phyloP scores from a whole-genome alignment of 2,797 vertebrate genomes.

The Capromys pilorides region DNA sequence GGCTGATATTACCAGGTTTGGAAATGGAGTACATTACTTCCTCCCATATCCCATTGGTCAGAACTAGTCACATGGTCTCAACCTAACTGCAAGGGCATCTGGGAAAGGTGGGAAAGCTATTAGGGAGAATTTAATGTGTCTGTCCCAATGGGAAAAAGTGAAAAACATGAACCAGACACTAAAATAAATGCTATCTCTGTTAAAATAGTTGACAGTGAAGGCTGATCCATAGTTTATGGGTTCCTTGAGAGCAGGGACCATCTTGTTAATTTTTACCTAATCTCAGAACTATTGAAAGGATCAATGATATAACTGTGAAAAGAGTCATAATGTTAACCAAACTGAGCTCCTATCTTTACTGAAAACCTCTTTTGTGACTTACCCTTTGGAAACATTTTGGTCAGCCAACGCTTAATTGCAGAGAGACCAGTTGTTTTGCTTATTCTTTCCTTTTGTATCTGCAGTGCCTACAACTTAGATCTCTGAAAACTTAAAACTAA shows the following conservation, averaged over 20 bases:
- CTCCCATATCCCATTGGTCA: background rate
- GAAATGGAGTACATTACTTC: background rate
- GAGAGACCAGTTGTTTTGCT: background rate
- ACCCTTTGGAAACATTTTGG: constrained; percentile 3
- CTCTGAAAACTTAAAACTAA: constrained; percentile 38
- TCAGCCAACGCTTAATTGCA: background rate
- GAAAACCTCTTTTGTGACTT: constrained; percentile 26
- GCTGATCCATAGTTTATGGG: background rate
- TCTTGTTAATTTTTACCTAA: background rate
- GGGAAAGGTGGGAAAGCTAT: background rate
- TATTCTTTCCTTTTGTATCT: background rate
- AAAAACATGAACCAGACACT: background rate
- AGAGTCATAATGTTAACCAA: background rate
- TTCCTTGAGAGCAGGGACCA: background rate
- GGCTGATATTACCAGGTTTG: background rate
- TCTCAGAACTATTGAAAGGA: background rate
- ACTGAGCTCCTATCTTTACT: background rate
- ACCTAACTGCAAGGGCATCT: background rate
- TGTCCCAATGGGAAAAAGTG: background rate
- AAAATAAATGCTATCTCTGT: background rate
- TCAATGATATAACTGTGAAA: background rate
- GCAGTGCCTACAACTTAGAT: background rate
- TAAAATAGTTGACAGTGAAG: background rate
- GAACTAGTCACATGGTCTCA: background rate
- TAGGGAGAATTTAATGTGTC: background rate